Percentiles rank a stretch among this genome's conserved stretches.
phyloP scores from a whole-genome alignment of 2,888 invertebrate genomes.

The Tachina lurida region DNA sequence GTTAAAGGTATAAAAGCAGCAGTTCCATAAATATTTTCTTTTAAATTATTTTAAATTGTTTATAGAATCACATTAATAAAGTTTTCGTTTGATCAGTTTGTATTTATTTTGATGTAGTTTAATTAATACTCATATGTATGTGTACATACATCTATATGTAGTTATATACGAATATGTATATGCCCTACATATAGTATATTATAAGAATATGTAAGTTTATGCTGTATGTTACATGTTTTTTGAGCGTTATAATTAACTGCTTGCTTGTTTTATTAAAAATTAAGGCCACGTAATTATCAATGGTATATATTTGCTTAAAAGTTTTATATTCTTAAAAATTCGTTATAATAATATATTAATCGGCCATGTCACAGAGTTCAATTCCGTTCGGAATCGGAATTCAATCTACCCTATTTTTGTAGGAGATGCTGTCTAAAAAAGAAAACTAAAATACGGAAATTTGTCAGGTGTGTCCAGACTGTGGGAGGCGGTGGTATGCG shows the following conservation, averaged over 20 bases:
- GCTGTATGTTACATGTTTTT: conserved; percentile 10
- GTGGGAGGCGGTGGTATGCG: too few species aligned
- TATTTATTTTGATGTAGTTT: conserved; percentile 29
- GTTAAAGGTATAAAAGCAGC: too few species aligned
- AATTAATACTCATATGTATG: neutral
- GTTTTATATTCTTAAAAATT: too few species aligned
- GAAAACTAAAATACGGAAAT: too few species aligned
- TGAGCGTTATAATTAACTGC: conserved; percentile 5
- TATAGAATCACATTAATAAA: conserved; percentile 41
- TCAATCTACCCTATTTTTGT: too few species aligned
- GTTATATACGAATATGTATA: neutral
- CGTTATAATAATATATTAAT: too few species aligned
- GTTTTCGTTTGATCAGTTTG: conserved; percentile 19
- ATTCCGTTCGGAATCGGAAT: too few species aligned
- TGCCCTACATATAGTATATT: neutral
- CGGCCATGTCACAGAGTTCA: too few species aligned
- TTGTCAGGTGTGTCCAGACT: too few species aligned
- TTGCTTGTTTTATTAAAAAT: conserved; percentile 7
- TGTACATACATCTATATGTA: neutral
- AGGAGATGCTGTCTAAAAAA: too few species aligned
- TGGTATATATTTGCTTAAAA: neutral
- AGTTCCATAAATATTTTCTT: too few species aligned
- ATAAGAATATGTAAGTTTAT: conserved; percentile 25
- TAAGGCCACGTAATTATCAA: neutral
- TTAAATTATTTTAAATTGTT: conserved; percentile 12